Conservation (phyloP, 2,113 vertebrate genomes). For the Caretta caretta region DNA sequence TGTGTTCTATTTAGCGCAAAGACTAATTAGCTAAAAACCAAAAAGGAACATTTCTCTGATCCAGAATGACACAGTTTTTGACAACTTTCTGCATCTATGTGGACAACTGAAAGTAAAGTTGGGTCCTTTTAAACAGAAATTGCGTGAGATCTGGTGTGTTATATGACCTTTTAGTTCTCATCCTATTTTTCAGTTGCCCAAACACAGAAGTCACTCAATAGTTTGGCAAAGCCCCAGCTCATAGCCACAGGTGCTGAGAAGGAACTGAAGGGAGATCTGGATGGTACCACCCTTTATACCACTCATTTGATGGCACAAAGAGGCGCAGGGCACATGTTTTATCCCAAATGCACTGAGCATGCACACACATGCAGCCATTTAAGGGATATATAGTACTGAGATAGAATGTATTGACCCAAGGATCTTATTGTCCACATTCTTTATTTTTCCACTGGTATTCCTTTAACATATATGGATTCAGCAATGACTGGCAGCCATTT, state of each 20-base stretch:
- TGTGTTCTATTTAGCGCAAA: not conserved
- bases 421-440: fast-evolving
- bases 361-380: not conserved
- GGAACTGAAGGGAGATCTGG: not conserved
- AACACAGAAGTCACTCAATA: fast-evolving
- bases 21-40: not conserved
- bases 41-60: not conserved
- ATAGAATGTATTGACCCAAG: not conserved
- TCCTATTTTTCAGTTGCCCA: not conserved
- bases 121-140: not conserved
- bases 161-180: not conserved
- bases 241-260: not conserved
- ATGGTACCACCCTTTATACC: not conserved
- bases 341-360: not conserved
- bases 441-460: not conserved
- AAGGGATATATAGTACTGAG: not conserved
- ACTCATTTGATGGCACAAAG: too few species aligned
- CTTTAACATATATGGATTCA: not conserved
- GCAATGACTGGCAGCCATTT: not conserved
- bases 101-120: not conserved
- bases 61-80: not conserved
- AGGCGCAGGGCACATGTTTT: not conserved
- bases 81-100: not conserved
- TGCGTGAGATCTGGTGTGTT: not conserved
- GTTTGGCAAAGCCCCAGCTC: not conserved